Evolutionary conservation across 2,797 vertebrate genomes (phyloP).

Genomic region (Clarias fuscus): DNA sequence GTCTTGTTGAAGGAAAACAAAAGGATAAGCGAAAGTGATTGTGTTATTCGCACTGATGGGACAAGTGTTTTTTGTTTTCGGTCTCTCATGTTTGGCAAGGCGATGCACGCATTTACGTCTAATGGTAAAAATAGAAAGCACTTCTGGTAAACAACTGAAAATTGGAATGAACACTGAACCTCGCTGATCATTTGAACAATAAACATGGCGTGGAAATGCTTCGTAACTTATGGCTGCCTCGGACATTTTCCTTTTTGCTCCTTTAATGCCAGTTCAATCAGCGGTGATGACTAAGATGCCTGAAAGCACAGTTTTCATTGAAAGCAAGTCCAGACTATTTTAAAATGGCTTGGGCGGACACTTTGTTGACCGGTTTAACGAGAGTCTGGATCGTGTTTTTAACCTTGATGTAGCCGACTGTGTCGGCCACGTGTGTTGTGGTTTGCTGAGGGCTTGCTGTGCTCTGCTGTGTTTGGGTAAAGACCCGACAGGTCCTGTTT

Average conservation of each 20-base stretch:
- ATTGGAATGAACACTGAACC: constrained; percentile 22
- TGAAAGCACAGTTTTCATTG: background rate
- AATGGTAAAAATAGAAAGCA: constrained; percentile 51
- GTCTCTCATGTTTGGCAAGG: constrained; percentile 26
- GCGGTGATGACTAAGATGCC: background rate
- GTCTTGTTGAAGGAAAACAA: constrained; percentile 46
- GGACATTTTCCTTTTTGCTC: background rate
- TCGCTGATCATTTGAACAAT: constrained; percentile 34
- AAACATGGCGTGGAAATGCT: constrained; percentile 32
- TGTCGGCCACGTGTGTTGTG: constrained; percentile 32
- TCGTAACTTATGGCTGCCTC: constrained; percentile 21
- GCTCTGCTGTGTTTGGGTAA: constrained; percentile 52
- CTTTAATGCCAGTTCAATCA: constrained; percentile 12
- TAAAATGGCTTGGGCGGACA: background rate
- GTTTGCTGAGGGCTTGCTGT: constrained; percentile 37
- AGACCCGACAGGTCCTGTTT: constrained; percentile 46
- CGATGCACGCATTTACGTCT: constrained; percentile 37
- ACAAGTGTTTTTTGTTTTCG: constrained; percentile 25
- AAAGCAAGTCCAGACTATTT: constrained; percentile 17
- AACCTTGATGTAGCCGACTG: constrained; percentile 41
- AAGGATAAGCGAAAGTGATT: constrained; percentile 40
- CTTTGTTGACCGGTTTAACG: constrained; percentile 6
- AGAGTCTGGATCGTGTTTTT: constrained; percentile 39
- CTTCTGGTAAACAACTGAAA: constrained; percentile 51
- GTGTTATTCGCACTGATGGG: constrained; percentile 35